Base-by-base conservation (phyloP, 2,797 vertebrate species). In the Atherinosoma microstoma region DNA sequence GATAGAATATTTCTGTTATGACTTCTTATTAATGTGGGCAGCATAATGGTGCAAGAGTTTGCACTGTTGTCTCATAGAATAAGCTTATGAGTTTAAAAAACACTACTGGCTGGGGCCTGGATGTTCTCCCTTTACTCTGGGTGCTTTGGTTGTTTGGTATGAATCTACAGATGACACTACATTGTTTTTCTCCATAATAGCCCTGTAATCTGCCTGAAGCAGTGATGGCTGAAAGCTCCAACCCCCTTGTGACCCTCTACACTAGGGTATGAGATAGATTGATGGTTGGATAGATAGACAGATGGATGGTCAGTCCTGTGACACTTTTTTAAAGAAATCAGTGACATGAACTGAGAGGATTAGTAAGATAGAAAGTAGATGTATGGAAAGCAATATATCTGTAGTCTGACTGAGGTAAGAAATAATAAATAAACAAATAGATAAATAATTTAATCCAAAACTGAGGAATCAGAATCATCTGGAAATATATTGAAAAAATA, bases 381-480 rank as follows among this genome's bases (percentile, higher is more conserved):
- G 56, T 22, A 66, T 40, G 38, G 11, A 38, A 13, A 38, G 11
- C 36, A 12, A 35, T 35, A 10, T 9, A 35, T 12, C 2, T 13
- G 10, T 10, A 35, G 51, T 40, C 53, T 66, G 53, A 64, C 20
- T 8, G n/a, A 60, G 22, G 30, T 4, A 57, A 22, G 42, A n/a
- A 22, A 69, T 67, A 3, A 16, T 20, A 18, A 45, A 18, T 18
- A 6, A 5, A 45, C 16, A 45, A 16, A n/a, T n/a, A 40, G 3
- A 15, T 42, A 49, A 20, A 49, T 49, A 4, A 49, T 49, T n/a
- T 12, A 53, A 53, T 53, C 49, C 76, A 72, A 67, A 59, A 71
- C 5, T 15, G 12, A 45, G 16, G 3, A 45, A 47, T 47, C 45
- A n/a, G 18, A 42, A 56, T 27, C 24, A 63, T 35, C 51, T 51